These are phyloP conservation scores for Ophthalmolycus amberensis DNA, from an alignment of 2,113 vertebrate genomes.

Conservation along the genomic window DNA sequence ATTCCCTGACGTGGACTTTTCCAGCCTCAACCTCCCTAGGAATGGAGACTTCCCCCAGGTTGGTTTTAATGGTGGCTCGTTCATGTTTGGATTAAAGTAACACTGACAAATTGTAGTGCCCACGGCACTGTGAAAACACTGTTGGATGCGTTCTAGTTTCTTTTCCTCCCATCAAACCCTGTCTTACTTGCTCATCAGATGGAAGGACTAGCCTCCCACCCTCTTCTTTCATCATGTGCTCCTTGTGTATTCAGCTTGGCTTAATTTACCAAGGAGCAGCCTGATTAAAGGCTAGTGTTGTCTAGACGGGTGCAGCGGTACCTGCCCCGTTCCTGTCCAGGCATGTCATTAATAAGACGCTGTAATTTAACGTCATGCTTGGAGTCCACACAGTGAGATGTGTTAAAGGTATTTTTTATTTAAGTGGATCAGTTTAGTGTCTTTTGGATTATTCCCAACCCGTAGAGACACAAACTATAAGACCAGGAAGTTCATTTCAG, in stretches of 20 bases:
- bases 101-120: background rate
- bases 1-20: slow-evolving; percentile 77
- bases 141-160: background rate
- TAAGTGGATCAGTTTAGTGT: slow-evolving; percentile 1
- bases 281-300: slow-evolving; percentile 66
- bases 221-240: slow-evolving; percentile 53
- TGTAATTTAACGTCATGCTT: slow-evolving; percentile 28
- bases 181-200: slow-evolving; percentile 12
- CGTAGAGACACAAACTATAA: background rate
- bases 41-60: slow-evolving; percentile 83
- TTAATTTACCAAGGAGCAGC: slow-evolving; percentile 43
- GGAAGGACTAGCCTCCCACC: slow-evolving; percentile 19
- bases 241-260: slow-evolving; percentile 37
- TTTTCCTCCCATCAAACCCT: background rate
- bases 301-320: slow-evolving; percentile 61
- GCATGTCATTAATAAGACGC: slow-evolving; percentile 56
- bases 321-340: slow-evolving; percentile 58
- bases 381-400: background rate
- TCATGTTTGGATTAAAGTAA: background rate
- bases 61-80: slow-evolving; percentile 29
- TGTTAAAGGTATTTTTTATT: background rate
- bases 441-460: background rate
- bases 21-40: slow-evolving; percentile 62
- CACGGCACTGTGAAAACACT: background rate
- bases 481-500: background rate